A percentile compares a stretch with the other conserved stretches of the same genome.
Conservation (phyloP, 2,113 vertebrate genomes). For the Pelecanus crispus region DNA sequence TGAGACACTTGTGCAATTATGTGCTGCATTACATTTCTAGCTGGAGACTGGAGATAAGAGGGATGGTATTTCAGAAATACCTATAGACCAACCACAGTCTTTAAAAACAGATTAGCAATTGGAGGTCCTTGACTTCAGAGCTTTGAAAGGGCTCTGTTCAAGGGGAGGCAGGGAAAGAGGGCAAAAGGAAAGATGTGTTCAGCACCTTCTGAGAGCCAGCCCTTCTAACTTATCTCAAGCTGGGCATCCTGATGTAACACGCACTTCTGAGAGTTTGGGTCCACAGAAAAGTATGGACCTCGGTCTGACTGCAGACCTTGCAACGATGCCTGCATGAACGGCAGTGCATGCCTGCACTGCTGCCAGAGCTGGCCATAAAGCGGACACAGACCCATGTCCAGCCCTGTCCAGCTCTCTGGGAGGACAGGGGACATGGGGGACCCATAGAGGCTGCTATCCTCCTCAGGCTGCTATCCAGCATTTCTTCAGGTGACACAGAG, state of each 20-base stretch:
- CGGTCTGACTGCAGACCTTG: neutral
- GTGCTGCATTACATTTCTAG: neutral
- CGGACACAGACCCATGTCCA: neutral
- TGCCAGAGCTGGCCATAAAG: neutral
- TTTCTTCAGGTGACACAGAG: neutral
- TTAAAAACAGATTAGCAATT: neutral
- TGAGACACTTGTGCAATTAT: constrained; percentile 10
- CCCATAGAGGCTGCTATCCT: neutral
- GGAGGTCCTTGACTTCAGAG: neutral
- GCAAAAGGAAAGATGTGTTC: neutral
- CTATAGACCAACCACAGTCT: neutral
- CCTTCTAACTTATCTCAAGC: neutral
- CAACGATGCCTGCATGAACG: neutral
- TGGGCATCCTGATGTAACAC: neutral
- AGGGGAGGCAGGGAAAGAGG: neutral
- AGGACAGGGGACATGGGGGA: neutral
- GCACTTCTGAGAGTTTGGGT: neutral
- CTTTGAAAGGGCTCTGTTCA: neutral
- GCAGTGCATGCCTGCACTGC: accelerated
- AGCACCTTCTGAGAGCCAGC: neutral
- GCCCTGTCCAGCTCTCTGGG: neutral
- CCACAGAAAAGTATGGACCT: neutral
- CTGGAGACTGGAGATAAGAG: constrained; percentile 13
- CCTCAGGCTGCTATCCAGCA: neutral
- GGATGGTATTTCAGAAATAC: neutral